Percentiles rank a stretch among this genome's conserved stretches.
Evolutionary conservation across 2,797 vertebrate genomes (phyloP).

Genomic region (Etheostoma nigrum): DNA sequence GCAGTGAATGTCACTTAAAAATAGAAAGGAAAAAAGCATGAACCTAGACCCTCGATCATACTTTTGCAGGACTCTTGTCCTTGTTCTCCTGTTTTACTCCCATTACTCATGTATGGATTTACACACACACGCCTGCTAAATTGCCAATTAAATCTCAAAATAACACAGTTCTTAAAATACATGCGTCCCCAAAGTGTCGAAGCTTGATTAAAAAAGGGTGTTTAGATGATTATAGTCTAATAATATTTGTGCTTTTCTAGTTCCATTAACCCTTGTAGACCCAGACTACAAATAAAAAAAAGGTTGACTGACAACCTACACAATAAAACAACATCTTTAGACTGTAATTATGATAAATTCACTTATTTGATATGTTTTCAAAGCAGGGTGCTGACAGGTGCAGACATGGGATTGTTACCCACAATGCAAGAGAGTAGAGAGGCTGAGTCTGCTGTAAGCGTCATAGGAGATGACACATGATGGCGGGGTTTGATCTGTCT

Average conservation of each 20-base stretch:
- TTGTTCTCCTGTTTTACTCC: conserved; percentile 22
- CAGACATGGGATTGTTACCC: neutral
- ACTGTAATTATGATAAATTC: neutral
- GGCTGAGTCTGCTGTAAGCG: conserved; percentile 22
- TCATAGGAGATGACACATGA: conserved; percentile 45
- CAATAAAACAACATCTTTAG: neutral
- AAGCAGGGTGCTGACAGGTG: neutral
- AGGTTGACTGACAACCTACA: conserved; percentile 26
- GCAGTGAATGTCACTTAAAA: conserved; percentile 22
- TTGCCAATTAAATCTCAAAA: conserved; percentile 74
- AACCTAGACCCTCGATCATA: neutral
- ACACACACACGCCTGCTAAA: conserved; percentile 20
- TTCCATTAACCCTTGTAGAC: conserved; percentile 59
- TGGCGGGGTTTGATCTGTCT: conserved; percentile 52
- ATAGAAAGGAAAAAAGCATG: neutral
- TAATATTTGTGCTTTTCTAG: conserved; percentile 60
- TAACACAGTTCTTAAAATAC: conserved; percentile 68
- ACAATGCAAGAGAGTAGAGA: conserved; percentile 30
- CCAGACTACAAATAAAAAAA: conserved; percentile 26
- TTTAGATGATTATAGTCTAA: conserved; percentile 73
- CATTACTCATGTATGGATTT: conserved; percentile 17
- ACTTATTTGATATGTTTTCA: conserved; percentile 1
- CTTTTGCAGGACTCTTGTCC: conserved; percentile 27
- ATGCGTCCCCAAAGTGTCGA: conserved; percentile 63
- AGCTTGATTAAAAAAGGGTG: conserved; percentile 65